These are phyloP conservation scores for Urosaurus nigricauda DNA, from an alignment of 2,797 vertebrate genomes.

Conservation along the genomic window DNA sequence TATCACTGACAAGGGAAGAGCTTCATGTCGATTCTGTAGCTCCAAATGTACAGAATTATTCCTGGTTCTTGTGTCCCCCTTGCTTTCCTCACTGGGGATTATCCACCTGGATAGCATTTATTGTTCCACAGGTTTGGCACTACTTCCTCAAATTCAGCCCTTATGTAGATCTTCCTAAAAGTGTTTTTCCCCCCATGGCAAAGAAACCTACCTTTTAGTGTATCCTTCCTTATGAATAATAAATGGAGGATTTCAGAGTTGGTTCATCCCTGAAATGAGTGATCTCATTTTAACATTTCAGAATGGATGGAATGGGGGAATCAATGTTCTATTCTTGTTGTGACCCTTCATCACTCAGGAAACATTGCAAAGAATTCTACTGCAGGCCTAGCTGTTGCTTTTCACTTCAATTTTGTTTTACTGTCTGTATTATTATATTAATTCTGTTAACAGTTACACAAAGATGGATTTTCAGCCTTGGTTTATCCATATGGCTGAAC, in stretches of 20 bases:
- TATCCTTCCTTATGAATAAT: conserved; percentile 5
- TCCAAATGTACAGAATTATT: background rate
- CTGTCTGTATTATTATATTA: background rate
- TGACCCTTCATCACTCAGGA: conserved; percentile 9
- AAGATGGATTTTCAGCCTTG: conserved; percentile 50
- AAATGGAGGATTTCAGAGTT: conserved; percentile 31
- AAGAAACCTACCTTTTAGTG: conserved; percentile 35
- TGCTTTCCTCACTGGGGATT: background rate
- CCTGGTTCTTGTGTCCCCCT: background rate
- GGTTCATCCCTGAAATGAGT: conserved; percentile 25
- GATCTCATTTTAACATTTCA: background rate
- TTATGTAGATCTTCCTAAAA: conserved; percentile 30
- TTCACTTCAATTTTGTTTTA: conserved; percentile 45
- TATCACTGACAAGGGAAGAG: no score
- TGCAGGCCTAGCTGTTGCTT: conserved; percentile 40
- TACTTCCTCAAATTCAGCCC: background rate
- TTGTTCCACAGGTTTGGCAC: background rate
- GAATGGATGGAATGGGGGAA: background rate
- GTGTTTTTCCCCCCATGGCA: background rate
- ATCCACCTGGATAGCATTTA: background rate
- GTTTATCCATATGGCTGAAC: conserved; percentile 49
- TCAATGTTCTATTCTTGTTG: background rate
- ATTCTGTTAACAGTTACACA: conserved; percentile 31
- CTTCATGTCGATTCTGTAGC: no score
- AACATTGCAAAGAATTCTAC: conserved; percentile 1